Conservation (phyloP, 2,797 vertebrate genomes). For the Odontamblyopus rebecca region DNA sequence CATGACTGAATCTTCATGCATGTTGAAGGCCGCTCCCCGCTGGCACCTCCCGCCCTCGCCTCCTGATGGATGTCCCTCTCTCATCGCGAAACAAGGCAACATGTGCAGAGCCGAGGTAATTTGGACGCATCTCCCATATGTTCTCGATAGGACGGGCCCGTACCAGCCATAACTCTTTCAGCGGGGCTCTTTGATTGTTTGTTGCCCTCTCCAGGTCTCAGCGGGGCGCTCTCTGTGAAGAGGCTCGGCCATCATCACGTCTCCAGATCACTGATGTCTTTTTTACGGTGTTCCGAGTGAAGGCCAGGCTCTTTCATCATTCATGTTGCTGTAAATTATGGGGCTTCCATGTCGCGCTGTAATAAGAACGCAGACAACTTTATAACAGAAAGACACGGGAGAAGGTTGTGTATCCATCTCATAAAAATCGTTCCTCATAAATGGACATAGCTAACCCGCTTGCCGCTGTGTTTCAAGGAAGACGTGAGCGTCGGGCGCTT, state of each 20-base stretch:
- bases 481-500: no score
- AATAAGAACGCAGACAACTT: no score
- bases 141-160: not conserved
- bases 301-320: not conserved
- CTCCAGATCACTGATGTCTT: not conserved
- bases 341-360: no score
- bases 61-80: conserved; percentile 3
- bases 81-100: not conserved
- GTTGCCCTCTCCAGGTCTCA: not conserved
- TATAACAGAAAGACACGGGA: no score
- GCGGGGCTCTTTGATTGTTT: not conserved
- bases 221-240: not conserved
- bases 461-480: no score
- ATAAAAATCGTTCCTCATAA: no score
- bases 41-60: not conserved
- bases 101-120: conserved; percentile 16
- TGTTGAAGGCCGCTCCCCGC: not conserved
- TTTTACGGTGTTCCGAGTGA: not conserved
- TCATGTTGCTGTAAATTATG: not conserved
- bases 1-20: not conserved
- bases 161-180: conserved; percentile 16
- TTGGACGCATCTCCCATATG: conserved; percentile 10
- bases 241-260: not conserved
- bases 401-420: no score
- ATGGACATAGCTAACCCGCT: no score